Base-by-base conservation (phyloP, 1,140 invertebrate genomes). In the Papilio xuthus region DNA sequence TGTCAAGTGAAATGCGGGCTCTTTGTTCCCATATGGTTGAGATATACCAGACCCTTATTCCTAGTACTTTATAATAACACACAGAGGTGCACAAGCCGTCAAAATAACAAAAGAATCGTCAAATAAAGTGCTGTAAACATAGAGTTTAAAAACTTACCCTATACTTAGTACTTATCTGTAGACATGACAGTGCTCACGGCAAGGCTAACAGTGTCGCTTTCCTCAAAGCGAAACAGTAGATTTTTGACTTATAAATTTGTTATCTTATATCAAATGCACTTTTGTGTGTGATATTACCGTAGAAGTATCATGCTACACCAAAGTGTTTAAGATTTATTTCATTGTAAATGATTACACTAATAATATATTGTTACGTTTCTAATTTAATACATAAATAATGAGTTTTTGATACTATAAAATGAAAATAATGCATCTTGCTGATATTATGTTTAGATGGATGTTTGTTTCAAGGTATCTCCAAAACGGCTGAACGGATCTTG, bases 1-100 rank as follows among this genome's bases (percentile, higher is more conserved):
- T 28, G 56, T 56, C 53, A 60, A 60, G 56, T 32, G 60, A 67
- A 32, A 67, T 67, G 60, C 60, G 60, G 60, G 60, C 26, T 67
- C 60, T 32, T 28, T 67, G 26, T 28, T 28, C 26, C 12, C 13
- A 15, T 50, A 50, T 26, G 13, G 2, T 60, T 1, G 60, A 26
- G 60, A 20, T 6, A 18, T 6, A 28, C 13, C 13, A 67, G 60
- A 15, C 60, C 53, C 13, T 67, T 13, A 67, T 67, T 28, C 12
- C 32, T 15, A 67, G 23, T 67, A 67, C 60, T 67, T 32, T 67
- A 37, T 37, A 28, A 23, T 67, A 32, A 32, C 9, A n/a, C 50
- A 53, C 18, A 53, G 9, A n/a, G 50, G 50, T 53, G n/a, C 6
- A 53, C 7, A 53, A 53, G 50, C 7, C 50, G 50, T 53, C 50